Evolutionary conservation across 2,888 invertebrate species (phyloP).

Genomic region (Carabus problematicus): DNA sequence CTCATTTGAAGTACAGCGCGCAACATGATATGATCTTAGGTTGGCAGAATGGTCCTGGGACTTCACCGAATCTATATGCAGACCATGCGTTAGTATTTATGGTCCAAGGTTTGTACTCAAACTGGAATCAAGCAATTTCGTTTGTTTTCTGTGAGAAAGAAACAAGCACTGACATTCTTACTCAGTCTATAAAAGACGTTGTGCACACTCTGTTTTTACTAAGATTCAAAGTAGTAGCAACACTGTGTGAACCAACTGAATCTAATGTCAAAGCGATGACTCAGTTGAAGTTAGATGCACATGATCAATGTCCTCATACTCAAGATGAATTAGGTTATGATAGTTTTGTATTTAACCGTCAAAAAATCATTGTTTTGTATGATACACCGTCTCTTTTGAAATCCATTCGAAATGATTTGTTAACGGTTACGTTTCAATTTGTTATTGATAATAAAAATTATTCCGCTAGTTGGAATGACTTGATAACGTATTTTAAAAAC

Average conservation of each 20-base stretch:
- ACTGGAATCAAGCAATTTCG: constrained; percentile 32
- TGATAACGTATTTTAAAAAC: constrained; percentile 12
- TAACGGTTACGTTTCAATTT: constrained; percentile 11
- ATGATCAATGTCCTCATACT: constrained; percentile 24
- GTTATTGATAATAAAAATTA: constrained; percentile 12
- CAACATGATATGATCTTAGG: constrained; percentile 24
- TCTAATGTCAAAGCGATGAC: constrained; percentile 20
- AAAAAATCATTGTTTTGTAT: constrained; percentile 31
- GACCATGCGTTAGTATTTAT: constrained; percentile 27
- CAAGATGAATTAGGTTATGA: constrained; percentile 25
- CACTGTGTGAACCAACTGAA: constrained; percentile 25
- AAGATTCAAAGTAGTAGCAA: constrained; percentile 24
- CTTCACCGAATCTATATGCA: constrained; percentile 3
- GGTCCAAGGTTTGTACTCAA: constrained; percentile 28
- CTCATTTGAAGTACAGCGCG: constrained; percentile 20
- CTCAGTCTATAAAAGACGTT: constrained; percentile 26
- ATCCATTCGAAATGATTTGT: constrained; percentile 21
- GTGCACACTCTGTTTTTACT: constrained; percentile 10
- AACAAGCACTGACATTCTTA: constrained; percentile 13
- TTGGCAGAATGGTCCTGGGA: constrained; percentile 18
- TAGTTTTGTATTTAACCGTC: constrained; percentile 24
- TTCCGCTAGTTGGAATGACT: constrained; percentile 16
- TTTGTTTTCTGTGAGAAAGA: constrained; percentile 25
- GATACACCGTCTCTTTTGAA: constrained; percentile 19
- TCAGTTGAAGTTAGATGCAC: constrained; percentile 13